Percentiles rank a stretch among this genome's conserved stretches.
Conservation (phyloP, 1,140 invertebrate species). For the Leptonema lineaticorne region DNA sequence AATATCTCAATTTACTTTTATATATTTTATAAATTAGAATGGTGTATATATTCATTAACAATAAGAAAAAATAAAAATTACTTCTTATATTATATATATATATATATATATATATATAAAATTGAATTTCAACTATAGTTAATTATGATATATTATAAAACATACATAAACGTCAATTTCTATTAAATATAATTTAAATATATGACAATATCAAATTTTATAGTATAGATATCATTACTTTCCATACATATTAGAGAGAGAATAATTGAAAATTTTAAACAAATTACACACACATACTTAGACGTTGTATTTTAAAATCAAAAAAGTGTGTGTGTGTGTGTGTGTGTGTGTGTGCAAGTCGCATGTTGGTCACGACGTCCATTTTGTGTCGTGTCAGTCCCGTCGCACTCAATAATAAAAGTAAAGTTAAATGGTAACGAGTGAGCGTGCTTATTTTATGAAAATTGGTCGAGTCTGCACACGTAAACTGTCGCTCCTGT, state of each 20-base stretch:
- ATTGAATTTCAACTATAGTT: not conserved
- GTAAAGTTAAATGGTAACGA: constrained; percentile 18
- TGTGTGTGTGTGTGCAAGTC: not conserved
- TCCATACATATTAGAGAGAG: not conserved
- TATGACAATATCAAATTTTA: not conserved
- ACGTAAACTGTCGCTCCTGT: constrained; percentile 25
- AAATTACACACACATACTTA: too few relatives aligned
- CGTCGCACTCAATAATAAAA: constrained; percentile 16
- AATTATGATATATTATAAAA: not conserved
- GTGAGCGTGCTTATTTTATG: constrained; percentile 20
- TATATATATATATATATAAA: not conserved
- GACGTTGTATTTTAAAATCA: not conserved
- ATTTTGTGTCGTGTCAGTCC: constrained; percentile 13
- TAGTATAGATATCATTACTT: not conserved
- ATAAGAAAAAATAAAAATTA: not conserved
- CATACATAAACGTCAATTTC: not conserved
- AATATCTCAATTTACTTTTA: too few relatives aligned
- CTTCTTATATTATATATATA: too few relatives aligned
- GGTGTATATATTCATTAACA: not conserved
- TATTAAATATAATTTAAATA: not conserved
- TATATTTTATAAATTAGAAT: not conserved
- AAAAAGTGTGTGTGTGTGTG: not conserved
- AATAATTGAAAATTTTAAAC: not conserved
- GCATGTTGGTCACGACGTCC: not conserved
- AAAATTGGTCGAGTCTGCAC: constrained; percentile 10